Base-by-base conservation (phyloP, 2,888 invertebrate species). In the Eupithecia dodoneata region DNA sequence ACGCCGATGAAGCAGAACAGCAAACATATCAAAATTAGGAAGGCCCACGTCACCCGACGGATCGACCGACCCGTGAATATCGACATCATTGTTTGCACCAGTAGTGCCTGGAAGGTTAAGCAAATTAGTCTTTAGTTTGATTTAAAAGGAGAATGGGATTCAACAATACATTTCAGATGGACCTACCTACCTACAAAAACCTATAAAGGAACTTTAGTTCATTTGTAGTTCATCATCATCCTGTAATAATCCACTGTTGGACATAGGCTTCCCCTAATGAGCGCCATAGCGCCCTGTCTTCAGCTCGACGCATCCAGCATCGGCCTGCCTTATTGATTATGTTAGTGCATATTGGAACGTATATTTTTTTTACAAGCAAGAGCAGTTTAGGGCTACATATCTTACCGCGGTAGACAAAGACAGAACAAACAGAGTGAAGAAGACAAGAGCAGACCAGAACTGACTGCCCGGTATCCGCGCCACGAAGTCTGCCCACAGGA, bases 41-140 rank as follows among this genome's bases (percentile, higher is more conserved):
- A 93, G 0, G 91, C 92, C 93, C 94, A 94, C 4, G 88, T 84
- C 70, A 93, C 88, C 83, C 92, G 93, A 59, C 91, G 86, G 41
- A 94, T 86, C 0, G 91, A 89, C 2, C 86, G 89, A 0, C 93
- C 93, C 0, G 91, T 92, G 77, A 94, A 89, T 2, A 93, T 86
- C 0, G 94, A 95, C 90, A 94, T 93, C 79, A 95, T 86, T 4
- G 94, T 94, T 81, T 94, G 94, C 1, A 94, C 88, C 15, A 92
- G 76, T 42, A 95, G 75, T 0, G 90, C 94, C 94, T 95, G 87
- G 0, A 85, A 67, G 47, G 9, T 9, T 47, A 47, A 47, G 10
- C 10, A 49, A 49, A 49, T 13, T 13, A 49, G 13, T 49, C 47
- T 2, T 12, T 47, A 3, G 10, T 47, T 47, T 47, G 45, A 45